Percentiles rank a stretch among this genome's conserved stretches.
phyloP scores from a whole-genome alignment of 2,113 vertebrate genomes.

The Motacilla tschutschensis region DNA sequence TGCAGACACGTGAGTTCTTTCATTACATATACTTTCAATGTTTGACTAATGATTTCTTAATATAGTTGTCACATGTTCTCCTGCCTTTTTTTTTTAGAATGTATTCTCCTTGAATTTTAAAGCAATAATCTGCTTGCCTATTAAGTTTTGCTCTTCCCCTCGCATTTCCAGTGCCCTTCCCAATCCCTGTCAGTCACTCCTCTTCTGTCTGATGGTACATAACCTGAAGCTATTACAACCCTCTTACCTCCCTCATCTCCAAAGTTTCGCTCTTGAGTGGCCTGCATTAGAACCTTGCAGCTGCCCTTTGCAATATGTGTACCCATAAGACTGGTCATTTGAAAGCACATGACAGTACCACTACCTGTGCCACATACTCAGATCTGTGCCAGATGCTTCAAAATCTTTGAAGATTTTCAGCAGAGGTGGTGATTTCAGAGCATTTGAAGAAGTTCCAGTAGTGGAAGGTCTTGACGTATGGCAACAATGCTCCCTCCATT shows the following conservation, averaged over 20 bases:
- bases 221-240: neutral
- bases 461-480: neutral
- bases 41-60: conserved; percentile 1
- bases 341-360: neutral
- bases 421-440: neutral
- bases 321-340: neutral
- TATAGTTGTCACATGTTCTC: neutral
- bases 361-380: neutral
- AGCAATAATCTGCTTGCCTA: neutral
- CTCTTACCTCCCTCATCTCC: neutral
- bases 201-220: neutral
- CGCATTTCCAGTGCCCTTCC: accelerated
- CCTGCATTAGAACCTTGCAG: neutral
- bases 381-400: neutral
- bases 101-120: neutral
- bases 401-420: neutral
- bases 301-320: neutral
- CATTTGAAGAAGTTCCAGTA: neutral
- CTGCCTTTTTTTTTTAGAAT: neutral
- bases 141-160: neutral
- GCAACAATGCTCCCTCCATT: neutral
- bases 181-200: neutral
- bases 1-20: neutral
- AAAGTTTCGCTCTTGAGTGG: neutral
- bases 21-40: neutral